phyloP scores from a whole-genome alignment of 2,797 vertebrate species.

The Chromobotia macracanthus region DNA sequence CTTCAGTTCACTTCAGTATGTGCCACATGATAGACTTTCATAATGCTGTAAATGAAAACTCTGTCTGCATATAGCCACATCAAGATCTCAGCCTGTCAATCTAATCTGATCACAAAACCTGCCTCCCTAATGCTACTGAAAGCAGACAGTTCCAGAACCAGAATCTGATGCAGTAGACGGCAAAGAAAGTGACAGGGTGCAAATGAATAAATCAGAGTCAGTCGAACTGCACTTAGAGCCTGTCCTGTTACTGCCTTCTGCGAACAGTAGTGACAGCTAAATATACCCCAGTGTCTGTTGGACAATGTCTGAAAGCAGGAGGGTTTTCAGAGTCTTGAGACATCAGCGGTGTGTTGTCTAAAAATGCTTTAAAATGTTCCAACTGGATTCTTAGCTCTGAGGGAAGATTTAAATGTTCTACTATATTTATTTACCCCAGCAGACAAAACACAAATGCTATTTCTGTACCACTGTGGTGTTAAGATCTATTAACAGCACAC shows the following conservation, averaged over 20 bases:
- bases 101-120: constrained; percentile 12
- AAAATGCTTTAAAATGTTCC: constrained; percentile 23
- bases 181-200: constrained; percentile 36
- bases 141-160: constrained; percentile 32
- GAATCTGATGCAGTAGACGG: constrained; percentile 38
- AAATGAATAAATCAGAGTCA: constrained; percentile 51
- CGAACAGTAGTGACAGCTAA: constrained; percentile 29
- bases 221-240: constrained; percentile 32
- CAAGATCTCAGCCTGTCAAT: constrained; percentile 12
- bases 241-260: constrained; percentile 27
- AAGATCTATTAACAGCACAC: too few species aligned
- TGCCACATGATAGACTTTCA: neutral
- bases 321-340: constrained; percentile 19
- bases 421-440: neutral
- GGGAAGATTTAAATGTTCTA: neutral
- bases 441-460: neutral
- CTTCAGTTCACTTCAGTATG: neutral
- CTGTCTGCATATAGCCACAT: neutral
- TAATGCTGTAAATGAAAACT: constrained; percentile 5
- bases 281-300: constrained; percentile 33
- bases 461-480: neutral
- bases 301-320: constrained; percentile 11
- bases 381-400: constrained; percentile 13
- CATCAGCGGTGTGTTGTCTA: constrained; percentile 20
- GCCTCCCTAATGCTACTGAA: constrained; percentile 28